phyloP scores from a whole-genome alignment of 2,113 vertebrate species.

The Piprites chloris region DNA sequence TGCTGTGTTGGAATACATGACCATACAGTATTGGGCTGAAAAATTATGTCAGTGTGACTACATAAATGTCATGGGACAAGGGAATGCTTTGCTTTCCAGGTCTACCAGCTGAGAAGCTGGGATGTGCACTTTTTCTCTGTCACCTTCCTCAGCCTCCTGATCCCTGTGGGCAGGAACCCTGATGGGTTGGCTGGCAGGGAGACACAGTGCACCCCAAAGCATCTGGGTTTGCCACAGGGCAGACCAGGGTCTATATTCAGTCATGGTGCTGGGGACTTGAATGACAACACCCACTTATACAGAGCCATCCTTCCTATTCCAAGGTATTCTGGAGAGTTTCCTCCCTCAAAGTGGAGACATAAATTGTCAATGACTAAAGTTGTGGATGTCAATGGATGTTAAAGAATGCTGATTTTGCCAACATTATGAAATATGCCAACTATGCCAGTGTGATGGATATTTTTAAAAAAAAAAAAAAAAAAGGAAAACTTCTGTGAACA shows the following conservation, averaged over 20 bases:
- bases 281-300: neutral
- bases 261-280: rapidly evolving
- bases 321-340: neutral
- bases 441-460: neutral
- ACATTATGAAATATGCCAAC: neutral
- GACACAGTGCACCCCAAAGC: neutral
- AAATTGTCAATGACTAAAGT: neutral
- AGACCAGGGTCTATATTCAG: neutral
- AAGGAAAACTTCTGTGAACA: neutral
- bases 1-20: neutral
- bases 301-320: neutral
- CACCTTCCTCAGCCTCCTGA: neutral
- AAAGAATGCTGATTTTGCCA: neutral
- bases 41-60: neutral
- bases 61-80: rapidly evolving
- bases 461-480: neutral
- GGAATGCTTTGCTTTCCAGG: neutral
- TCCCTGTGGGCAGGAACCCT: rapidly evolving
- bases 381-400: neutral
- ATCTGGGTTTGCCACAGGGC: neutral
- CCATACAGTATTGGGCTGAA: neutral
- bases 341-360: neutral
- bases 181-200: rapidly evolving
- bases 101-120: neutral
- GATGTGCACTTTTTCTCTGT: neutral